Evolutionary conservation across 2,113 vertebrate genomes (phyloP), one percentile per base, ranked within the genome.

Genomic region (Misgurnus mizolepis): DNA sequence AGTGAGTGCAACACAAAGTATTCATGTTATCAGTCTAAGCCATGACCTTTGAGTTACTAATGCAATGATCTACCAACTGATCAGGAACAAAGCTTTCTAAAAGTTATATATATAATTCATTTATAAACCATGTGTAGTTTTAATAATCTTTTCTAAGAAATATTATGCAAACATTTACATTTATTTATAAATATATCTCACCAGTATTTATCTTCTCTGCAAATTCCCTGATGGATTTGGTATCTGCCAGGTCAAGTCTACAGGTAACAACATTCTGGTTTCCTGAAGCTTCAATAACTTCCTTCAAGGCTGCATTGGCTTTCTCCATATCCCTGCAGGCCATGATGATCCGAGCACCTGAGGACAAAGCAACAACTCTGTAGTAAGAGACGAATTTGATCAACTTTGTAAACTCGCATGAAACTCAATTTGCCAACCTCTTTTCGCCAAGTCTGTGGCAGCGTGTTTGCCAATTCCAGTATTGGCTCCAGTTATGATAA

Each of bases 401-500:
- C 27, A 39, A 7, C 49, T 34, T 22, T 53, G 8, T 55, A 10
- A 15, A 15, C 5, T 53, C 34, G 6, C 18, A 41, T 1, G 4
- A 45, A 10, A 14, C 7, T 45, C 8, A 10, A 3, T 50, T 6
- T 4, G 4, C 22, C 27, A 65, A 92, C 92, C 92, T 90, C 92
- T 90, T 58, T 87, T 91, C 2, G 92, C 90, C 86, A 93, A 80
- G 83, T 93, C 90, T 14, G 88, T 84, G 60, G 92, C 91, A 2
- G 92, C 87, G 61, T 92, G 89, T 85, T 92, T 93, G 17, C 92
- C 92, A 34, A 93, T 93, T 0, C 92, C 92, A 1, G 92, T 87
- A 84, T 93, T 93, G 11, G 92, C 91, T 0, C 92, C 92, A 6
- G 92, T 93, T 64, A 93, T 92, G 18, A 93, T 0, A 56, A 88